phyloP scores from a whole-genome alignment of 2,888 invertebrate genomes.

The Lasioglossum zephyrum region DNA sequence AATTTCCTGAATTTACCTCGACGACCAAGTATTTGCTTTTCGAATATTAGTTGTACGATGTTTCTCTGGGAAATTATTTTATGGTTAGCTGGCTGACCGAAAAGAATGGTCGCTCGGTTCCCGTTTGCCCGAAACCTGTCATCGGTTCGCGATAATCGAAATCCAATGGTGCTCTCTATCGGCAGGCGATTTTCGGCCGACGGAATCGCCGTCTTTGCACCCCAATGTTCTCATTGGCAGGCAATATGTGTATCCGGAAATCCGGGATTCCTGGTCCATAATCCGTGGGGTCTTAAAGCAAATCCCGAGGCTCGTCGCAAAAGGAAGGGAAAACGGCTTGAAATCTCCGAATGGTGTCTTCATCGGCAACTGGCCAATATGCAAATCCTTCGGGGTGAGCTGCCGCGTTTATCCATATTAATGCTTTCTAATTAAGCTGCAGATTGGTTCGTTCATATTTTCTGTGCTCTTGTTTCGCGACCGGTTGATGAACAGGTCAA shows the following conservation, averaged over 20 bases:
- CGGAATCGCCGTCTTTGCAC: background rate
- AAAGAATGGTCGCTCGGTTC: background rate
- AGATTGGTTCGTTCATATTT: slow-evolving; percentile 43
- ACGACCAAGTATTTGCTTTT: no score
- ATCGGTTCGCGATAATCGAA: background rate
- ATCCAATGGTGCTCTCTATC: background rate
- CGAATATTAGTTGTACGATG: no score
- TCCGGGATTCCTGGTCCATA: slow-evolving; percentile 35
- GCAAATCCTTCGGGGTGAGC: slow-evolving; percentile 55
- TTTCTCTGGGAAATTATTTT: background rate
- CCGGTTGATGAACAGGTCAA: slow-evolving; percentile 25
- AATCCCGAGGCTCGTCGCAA: slow-evolving; percentile 60
- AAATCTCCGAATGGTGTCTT: slow-evolving; percentile 52
- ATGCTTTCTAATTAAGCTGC: slow-evolving; percentile 71
- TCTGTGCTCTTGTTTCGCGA: slow-evolving; percentile 12
- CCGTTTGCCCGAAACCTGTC: background rate
- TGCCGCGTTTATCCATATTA: slow-evolving; percentile 72
- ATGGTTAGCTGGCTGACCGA: background rate
- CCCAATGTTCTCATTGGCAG: slow-evolving; percentile 9
- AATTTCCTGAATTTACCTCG: no score
- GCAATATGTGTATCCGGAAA: slow-evolving; percentile 32
- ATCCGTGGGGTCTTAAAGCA: slow-evolving; percentile 58
- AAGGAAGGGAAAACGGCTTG: slow-evolving; percentile 56
- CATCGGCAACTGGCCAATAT: slow-evolving; percentile 61
- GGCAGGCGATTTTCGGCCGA: background rate